phyloP scores from a whole-genome alignment of 2,888 invertebrate species.

The Drosophila nr. medialis region DNA sequence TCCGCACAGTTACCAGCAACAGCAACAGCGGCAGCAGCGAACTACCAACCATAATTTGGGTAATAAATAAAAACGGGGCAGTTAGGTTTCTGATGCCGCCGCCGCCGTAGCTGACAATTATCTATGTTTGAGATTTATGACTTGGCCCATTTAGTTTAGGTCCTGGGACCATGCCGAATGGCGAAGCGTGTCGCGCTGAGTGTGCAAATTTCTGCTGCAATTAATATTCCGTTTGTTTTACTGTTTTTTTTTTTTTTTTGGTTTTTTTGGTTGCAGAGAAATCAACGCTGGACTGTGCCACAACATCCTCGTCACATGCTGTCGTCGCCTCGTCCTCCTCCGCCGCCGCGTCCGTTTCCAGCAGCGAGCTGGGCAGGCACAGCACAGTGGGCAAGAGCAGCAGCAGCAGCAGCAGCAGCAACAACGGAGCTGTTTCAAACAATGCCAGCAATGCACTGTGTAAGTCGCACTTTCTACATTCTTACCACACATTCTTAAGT shows the following conservation, averaged over 20 bases:
- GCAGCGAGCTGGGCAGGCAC: conserved; percentile 75
- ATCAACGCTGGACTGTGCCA: conserved; percentile 80
- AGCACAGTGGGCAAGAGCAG: conserved; percentile 75
- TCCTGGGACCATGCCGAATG: conserved; percentile 56
- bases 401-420: conserved; percentile 59
- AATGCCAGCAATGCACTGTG: conserved; percentile 65
- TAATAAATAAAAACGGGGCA: conserved; percentile 75
- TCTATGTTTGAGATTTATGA: conserved; percentile 75
- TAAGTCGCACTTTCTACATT: conserved; percentile 61
- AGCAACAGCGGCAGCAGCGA: conserved; percentile 4
- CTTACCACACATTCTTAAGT: not conserved
- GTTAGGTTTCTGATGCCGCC: conserved; percentile 63
- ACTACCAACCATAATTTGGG: conserved; percentile 68
- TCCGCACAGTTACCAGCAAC: conserved; percentile 1
- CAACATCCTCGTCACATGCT: conserved; percentile 75
- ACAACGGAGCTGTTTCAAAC: conserved; percentile 21
- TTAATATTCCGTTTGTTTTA: conserved; percentile 58
- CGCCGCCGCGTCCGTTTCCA: conserved; percentile 48
- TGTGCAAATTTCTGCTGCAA: conserved; percentile 76
- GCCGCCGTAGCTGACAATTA: conserved; percentile 74
- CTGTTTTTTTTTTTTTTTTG: conserved; percentile 21
- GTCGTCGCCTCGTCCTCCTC: conserved; percentile 61
- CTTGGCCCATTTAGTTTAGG: conserved; percentile 37
- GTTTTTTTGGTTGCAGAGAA: conserved; percentile 72
- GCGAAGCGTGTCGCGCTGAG: conserved; percentile 69